These are phyloP conservation scores for Fundulus diaphanus DNA, from an alignment of 2,797 vertebrate genomes.

Conservation along the genomic window DNA sequence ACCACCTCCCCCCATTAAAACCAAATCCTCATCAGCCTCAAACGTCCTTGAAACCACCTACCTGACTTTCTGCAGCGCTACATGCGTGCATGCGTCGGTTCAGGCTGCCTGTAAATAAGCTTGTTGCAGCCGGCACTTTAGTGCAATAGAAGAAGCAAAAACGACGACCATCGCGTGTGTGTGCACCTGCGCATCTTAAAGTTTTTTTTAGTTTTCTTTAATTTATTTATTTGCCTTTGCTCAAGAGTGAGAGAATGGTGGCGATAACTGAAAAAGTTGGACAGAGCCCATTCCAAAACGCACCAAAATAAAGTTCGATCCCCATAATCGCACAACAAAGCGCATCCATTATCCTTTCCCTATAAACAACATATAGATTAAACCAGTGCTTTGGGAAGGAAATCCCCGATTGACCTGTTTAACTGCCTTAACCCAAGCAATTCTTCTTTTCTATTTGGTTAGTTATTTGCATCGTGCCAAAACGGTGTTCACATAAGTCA, in stretches of 20 bases:
- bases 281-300: not conserved
- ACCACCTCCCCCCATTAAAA: conserved; percentile 87
- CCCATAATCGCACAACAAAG: not conserved
- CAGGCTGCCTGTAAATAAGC: conserved; percentile 25
- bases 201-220: not conserved
- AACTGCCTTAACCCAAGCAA: not conserved
- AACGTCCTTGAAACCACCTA: conserved; percentile 96
- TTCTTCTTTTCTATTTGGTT: not conserved
- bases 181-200: conserved; percentile 26
- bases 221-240: not conserved
- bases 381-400: not conserved
- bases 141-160: conserved; percentile 5
- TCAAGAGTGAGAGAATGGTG: not conserved
- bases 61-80: conserved; percentile 85
- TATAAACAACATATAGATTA: not conserved
- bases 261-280: not conserved
- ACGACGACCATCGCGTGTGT: conserved; percentile 1
- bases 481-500: conserved; percentile 2
- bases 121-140: conserved; percentile 18
- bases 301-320: too few relatives aligned
- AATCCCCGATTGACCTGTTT: not conserved
- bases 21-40: conserved; percentile 95
- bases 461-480: not conserved
- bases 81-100: conserved; percentile 54
- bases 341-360: not conserved